Conservation (phyloP, 2,797 vertebrate genomes). For the Lepilemur septentrionalis region DNA sequence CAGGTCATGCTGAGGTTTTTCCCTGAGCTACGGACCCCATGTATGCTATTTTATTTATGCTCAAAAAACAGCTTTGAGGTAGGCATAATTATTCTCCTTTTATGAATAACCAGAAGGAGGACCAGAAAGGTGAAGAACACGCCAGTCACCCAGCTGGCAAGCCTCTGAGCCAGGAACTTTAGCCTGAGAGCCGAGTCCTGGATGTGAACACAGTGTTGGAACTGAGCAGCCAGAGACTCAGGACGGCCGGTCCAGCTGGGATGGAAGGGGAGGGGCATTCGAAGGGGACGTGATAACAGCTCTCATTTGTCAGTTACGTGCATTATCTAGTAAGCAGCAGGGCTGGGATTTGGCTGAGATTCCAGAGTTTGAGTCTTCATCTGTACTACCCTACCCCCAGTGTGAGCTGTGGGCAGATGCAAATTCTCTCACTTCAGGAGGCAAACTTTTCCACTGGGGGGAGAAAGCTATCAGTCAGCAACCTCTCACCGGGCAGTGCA, state of each 20-base stretch:
- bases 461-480: background rate
- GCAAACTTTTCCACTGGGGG: background rate
- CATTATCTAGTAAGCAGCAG: background rate
- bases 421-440: background rate
- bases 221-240: background rate
- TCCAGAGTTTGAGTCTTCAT: background rate
- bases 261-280: fast-evolving
- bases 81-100: background rate
- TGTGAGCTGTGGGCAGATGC: background rate
- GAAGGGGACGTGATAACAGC: background rate
- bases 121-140: background rate
- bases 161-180: background rate
- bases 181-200: background rate
- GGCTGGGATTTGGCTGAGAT: background rate
- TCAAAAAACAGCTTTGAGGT: background rate
- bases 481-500: background rate
- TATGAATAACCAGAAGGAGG: background rate
- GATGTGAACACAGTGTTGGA: background rate
- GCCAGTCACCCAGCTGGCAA: background rate
- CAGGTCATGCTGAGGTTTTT: background rate
- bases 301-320: fast-evolving
- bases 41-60: background rate
- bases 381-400: background rate
- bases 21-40: background rate
- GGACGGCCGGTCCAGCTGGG: fast-evolving